Conservation (phyloP, 2,888 invertebrate species). For the Pyralis farinalis region DNA sequence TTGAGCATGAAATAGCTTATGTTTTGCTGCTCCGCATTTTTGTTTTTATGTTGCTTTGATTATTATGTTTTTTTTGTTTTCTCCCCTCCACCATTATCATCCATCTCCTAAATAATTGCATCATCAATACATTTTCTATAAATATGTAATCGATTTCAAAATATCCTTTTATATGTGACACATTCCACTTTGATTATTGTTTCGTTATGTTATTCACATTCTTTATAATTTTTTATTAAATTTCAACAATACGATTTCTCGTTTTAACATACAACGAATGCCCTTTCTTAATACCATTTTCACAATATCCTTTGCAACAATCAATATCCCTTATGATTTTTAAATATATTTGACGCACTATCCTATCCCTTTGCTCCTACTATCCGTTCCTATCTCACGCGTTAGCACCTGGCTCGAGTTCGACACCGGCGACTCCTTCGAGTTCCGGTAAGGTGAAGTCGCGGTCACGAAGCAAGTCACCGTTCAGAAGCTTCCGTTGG, state of each 20-base stretch:
- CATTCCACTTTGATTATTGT: too few relatives aligned
- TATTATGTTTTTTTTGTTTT: constrained; percentile 56
- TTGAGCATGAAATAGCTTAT: constrained; percentile 57
- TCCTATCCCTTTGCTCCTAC: constrained; percentile 18
- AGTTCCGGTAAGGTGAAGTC: constrained; percentile 87
- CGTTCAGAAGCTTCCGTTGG: constrained; percentile 96
- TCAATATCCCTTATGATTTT: constrained; percentile 2
- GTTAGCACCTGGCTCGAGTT: constrained; percentile 65
- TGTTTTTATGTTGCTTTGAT: constrained; percentile 72
- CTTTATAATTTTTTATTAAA: too few relatives aligned
- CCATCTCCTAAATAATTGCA: constrained; percentile 11
- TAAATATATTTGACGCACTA: constrained; percentile 11
- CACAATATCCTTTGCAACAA: not conserved
- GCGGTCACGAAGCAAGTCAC: constrained; percentile 95
- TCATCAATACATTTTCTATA: constrained; percentile 8
- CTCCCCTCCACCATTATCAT: constrained; percentile 26
- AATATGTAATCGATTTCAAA: too few relatives aligned
- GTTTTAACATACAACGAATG: too few relatives aligned
- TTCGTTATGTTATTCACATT: too few relatives aligned
- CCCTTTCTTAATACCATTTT: not conserved
- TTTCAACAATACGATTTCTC: too few relatives aligned
- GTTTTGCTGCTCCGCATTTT: constrained; percentile 66
- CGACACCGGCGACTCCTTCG: constrained; percentile 64
- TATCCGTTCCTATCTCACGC: constrained; percentile 28
- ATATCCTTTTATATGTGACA: too few relatives aligned